Percentiles rank a stretch among this genome's conserved stretches.
Evolutionary conservation across 2,888 invertebrate species (phyloP).

Genomic region (Agriopis leucophaearia): DNA sequence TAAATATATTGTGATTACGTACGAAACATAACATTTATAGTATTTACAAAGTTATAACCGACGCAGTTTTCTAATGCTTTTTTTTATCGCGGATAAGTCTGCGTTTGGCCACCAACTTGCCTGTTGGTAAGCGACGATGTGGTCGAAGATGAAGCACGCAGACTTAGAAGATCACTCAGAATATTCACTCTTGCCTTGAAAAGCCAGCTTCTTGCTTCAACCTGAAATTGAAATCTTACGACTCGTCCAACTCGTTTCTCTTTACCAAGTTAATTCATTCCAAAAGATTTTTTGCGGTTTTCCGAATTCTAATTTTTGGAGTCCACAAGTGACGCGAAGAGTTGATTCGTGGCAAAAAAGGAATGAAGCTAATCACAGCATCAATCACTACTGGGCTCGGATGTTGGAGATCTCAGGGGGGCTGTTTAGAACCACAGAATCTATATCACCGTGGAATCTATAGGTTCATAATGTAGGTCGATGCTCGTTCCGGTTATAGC

Average conservation of each 20-base stretch:
- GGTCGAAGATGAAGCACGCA: too few relatives aligned
- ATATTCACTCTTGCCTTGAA: too few relatives aligned
- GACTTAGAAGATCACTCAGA: too few relatives aligned
- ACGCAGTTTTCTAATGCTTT: too few relatives aligned
- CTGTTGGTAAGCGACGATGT: too few relatives aligned
- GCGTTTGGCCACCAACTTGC: too few relatives aligned
- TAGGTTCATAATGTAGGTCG: background rate
- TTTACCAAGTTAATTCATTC: background rate
- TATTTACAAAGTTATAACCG: too few relatives aligned
- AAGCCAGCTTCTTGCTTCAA: background rate
- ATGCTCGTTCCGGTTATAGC: background rate
- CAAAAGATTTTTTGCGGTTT: background rate
- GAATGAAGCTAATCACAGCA: conserved; percentile 37
- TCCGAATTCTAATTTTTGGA: conserved; percentile 23
- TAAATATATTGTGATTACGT: too few relatives aligned
- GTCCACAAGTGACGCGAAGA: conserved; percentile 24
- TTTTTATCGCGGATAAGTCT: too few relatives aligned
- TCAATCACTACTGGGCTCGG: conserved; percentile 33
- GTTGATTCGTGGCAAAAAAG: conserved; percentile 38
- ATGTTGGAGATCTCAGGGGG: conserved; percentile 23
- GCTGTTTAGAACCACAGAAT: conserved; percentile 23
- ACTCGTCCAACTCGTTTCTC: background rate
- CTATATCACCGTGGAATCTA: background rate
- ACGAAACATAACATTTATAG: too few relatives aligned
- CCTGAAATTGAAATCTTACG: background rate